A percentile compares a stretch with the other conserved stretches of the same genome.
Conservation (phyloP, 2,797 vertebrate genomes). For the Sebastolobus alascanus region DNA sequence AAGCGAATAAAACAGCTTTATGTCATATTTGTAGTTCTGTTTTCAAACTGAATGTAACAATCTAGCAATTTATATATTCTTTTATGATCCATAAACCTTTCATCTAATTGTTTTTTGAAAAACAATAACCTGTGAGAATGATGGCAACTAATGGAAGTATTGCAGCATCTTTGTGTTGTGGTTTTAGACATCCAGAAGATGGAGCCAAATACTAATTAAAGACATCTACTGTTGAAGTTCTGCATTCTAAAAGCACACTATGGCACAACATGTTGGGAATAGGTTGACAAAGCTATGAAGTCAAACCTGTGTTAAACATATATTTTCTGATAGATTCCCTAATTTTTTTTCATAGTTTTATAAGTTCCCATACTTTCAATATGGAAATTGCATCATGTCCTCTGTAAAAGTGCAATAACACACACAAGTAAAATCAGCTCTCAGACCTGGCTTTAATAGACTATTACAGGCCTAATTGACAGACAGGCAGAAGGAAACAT, state of each 20-base stretch:
- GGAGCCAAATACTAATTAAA: conserved; percentile 68
- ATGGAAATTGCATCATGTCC: neutral
- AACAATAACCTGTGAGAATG: neutral
- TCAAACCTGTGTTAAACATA: neutral
- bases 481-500: conserved; percentile 17
- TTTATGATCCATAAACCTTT: neutral
- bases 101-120: neutral
- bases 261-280: neutral
- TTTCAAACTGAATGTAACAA: neutral
- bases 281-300: neutral
- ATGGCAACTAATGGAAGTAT: neutral
- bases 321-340: neutral
- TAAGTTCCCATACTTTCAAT: too few relatives aligned
- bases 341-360: too few relatives aligned
- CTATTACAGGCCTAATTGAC: conserved; percentile 9
- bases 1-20: neutral
- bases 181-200: conserved; percentile 59
- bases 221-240: fast-evolving
- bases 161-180: conserved; percentile 13
- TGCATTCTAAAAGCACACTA: neutral
- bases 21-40: neutral
- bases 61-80: neutral
- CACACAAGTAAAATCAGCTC: neutral
- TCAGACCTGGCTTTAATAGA: neutral
- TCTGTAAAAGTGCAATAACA: neutral